These are phyloP conservation scores for Tetramorium parvispinum DNA, from an alignment of 1,140 invertebrate species.

Conservation along the genomic window DNA sequence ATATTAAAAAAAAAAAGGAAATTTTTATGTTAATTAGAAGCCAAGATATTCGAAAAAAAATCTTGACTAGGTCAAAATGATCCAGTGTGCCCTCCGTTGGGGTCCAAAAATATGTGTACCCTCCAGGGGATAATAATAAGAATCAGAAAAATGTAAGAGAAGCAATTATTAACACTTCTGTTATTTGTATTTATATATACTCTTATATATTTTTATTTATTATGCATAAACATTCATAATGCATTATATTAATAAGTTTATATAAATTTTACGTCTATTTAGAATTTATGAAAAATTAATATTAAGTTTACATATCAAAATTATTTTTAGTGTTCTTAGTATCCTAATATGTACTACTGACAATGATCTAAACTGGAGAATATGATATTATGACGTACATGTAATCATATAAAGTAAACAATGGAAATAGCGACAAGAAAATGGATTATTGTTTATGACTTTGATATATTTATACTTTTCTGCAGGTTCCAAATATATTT, in stretches of 20 bases:
- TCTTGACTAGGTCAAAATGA: too few relatives aligned
- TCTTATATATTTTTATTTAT: too few relatives aligned
- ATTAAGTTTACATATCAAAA: neutral
- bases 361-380: neutral
- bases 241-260: neutral
- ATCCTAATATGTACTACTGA: neutral
- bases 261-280: slow-evolving; percentile 26
- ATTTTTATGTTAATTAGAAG: too few relatives aligned
- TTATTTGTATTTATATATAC: too few relatives aligned
- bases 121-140: too few relatives aligned
- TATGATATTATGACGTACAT: neutral
- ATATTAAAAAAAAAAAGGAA: too few relatives aligned
- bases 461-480: slow-evolving; percentile 5
- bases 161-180: too few relatives aligned
- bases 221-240: too few relatives aligned
- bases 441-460: neutral
- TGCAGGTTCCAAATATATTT: slow-evolving; percentile 76
- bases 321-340: neutral
- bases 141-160: too few relatives aligned
- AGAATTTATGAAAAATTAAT: slow-evolving; percentile 2
- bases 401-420: neutral
- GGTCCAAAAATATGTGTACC: too few relatives aligned
- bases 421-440: neutral
- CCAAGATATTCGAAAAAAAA: too few relatives aligned
- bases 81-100: too few relatives aligned